phyloP scores from a whole-genome alignment of 2,113 vertebrate genomes.

The Sturnus vulgaris region DNA sequence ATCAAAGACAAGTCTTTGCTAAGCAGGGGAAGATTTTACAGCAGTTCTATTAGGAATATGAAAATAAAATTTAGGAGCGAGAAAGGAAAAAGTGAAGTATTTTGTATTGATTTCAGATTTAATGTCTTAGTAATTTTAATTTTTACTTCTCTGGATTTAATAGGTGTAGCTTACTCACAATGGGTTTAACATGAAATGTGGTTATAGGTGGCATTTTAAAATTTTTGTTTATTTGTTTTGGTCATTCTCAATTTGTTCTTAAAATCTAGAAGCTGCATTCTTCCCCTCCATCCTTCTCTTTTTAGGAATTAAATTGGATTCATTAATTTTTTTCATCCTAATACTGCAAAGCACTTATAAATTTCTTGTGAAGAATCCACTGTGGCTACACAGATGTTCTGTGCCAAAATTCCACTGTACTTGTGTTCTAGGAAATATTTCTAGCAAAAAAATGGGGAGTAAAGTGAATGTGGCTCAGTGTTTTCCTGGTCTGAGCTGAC shows the following conservation, averaged over 20 bases:
- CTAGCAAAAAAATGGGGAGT: not conserved
- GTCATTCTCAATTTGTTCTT: not conserved
- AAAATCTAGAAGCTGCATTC: not conserved
- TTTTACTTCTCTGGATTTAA: not conserved
- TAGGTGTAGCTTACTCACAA: not conserved
- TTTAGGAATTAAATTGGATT: not conserved
- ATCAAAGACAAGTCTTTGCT: not conserved
- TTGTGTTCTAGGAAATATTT: not conserved
- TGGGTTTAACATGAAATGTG: not conserved
- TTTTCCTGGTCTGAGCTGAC: not conserved
- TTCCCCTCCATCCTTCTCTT: not conserved
- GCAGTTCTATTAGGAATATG: not conserved
- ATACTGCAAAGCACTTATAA: not conserved
- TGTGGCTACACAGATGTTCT: not conserved
- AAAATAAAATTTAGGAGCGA: not conserved
- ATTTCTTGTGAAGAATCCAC: not conserved
- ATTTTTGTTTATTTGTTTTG: not conserved
- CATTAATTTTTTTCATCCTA: not conserved
- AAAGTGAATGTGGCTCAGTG: not conserved
- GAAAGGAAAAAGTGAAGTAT: not conserved
- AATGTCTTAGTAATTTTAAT: not conserved
- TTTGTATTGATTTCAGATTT: not conserved
- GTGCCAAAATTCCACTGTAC: not conserved
- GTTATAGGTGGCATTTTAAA: not conserved
- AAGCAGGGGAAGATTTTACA: not conserved